Evolutionary conservation across 2,113 vertebrate species (phyloP), one percentile per base, ranked within the genome.

Genomic region (Delphinapterus leucas): DNA sequence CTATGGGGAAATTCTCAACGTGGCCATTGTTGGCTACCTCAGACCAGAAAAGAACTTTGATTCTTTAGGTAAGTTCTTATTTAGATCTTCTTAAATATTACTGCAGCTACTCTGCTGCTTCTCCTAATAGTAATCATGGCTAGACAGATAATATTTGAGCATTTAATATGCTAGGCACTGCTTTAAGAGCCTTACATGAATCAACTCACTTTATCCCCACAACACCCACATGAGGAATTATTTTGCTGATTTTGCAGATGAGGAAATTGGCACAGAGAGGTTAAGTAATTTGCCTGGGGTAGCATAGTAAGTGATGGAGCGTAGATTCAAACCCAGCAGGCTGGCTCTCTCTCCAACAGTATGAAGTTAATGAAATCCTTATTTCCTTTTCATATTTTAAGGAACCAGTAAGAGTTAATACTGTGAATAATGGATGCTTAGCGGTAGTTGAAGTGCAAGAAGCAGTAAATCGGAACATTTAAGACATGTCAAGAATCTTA

Each of bases 21-120:
- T 99, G 38, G 99, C 99, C 70, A 98, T 99, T 97, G 98, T 98
- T 92, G 99, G 99, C 93, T 99, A 99, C 98, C 99, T 99, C 98
- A 99, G 99, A 97, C 99, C 99, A 0, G 99, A 99, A 98, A 99
- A 98, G 97, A 99, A 99, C 98, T 99, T 99, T 88, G 97, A 98
- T 97, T 99, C 99, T 31, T 97, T 99, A 93, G 99, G 99, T 99
- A 98, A 97, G 98, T 88, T 90, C 67, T 76, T 53, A 8, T 63
- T 82, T 79, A 55, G 97, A 61, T 90, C 67, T 93, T 76, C 41
- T 47, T 74, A 88, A 61, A 14, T 92, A 47, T 67, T 92, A 33
- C 28, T 91, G 15, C 6, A 36, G 9, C 17, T 77, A 36, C 6
- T 47, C 20, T 41, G 3, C 53, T 76, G 6, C 81, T 92, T 76